These are phyloP conservation scores for Carduelis carduelis DNA, from an alignment of 2,797 vertebrate genomes.

Conservation along the genomic window DNA sequence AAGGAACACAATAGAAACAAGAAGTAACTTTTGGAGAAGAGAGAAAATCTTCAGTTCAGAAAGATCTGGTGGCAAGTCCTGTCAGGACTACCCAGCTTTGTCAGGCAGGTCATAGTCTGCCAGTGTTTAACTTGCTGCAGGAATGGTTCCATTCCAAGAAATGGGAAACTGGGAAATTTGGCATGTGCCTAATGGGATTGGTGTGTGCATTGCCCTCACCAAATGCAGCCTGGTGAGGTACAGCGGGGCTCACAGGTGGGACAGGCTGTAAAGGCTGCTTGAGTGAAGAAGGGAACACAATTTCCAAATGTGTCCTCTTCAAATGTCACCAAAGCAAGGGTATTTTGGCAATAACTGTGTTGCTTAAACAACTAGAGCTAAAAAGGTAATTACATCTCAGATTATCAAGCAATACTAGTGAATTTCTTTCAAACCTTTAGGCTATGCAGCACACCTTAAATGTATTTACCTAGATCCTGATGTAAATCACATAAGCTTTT, in stretches of 20 bases:
- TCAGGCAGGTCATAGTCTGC: not conserved
- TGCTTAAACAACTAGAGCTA: not conserved
- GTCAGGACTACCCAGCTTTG: not conserved
- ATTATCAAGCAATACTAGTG: not conserved
- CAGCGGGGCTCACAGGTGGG: not conserved
- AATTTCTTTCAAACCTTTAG: not conserved
- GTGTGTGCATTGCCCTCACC: not conserved
- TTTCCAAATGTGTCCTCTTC: not conserved
- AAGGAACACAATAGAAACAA: not conserved
- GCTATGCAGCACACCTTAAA: not conserved
- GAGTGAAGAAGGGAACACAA: not conserved
- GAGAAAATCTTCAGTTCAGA: not conserved
- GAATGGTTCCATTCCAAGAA: not conserved
- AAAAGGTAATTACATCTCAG: not conserved
- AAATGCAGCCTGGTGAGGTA: not conserved
- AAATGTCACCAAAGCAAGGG: not conserved
- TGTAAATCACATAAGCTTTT: not conserved
- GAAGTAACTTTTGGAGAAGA: not conserved
- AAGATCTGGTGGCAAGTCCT: not conserved
- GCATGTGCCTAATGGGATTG: accelerated
- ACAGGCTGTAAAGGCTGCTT: not conserved
- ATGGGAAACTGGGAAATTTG: not conserved
- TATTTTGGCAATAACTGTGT: not conserved
- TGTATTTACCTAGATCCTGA: not conserved
- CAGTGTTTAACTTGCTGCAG: not conserved